phyloP scores from a whole-genome alignment of 2,797 vertebrate species.

The Hafferia zeledoni region DNA sequence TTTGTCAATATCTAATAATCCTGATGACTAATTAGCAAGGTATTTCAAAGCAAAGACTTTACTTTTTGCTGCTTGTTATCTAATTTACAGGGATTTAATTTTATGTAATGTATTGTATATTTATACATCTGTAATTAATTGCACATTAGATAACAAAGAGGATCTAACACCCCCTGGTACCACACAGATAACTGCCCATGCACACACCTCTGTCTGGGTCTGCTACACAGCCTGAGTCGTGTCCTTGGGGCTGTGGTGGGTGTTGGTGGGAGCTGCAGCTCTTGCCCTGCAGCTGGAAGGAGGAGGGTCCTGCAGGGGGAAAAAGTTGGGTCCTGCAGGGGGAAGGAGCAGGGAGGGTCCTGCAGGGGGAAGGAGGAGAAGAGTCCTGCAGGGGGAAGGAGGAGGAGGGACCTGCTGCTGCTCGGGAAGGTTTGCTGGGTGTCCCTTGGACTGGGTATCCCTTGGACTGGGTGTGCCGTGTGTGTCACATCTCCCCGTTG shows the following conservation, averaged over 20 bases:
- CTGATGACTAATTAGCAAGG: background rate
- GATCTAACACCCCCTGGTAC: background rate
- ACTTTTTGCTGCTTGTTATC: constrained; percentile 75
- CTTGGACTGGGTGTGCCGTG: constrained; percentile 24
- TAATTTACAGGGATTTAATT: constrained; percentile 83
- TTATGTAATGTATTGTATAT: constrained; percentile 82
- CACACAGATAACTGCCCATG: background rate
- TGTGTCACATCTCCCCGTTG: constrained; percentile 4
- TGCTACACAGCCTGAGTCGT: background rate
- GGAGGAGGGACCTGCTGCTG: constrained; percentile 14
- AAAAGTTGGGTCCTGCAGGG: too few species aligned
- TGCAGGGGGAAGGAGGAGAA: too few species aligned
- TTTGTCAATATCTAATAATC: background rate
- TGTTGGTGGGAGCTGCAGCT: constrained; percentile 33
- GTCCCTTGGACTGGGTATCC: constrained; percentile 70
- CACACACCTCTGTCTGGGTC: background rate
- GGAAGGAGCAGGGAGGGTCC: too few species aligned
- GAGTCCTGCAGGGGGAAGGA: too few species aligned
- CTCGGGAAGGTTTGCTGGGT: constrained; percentile 74
- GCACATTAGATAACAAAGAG: constrained; percentile 80
- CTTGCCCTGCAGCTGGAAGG: constrained; percentile 23
- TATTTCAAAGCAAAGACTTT: constrained; percentile 86
- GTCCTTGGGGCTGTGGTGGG: background rate
- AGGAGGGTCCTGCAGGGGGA: background rate
- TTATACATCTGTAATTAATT: constrained; percentile 91